A percentile compares a stretch with the other conserved stretches of the same genome.
These are phyloP conservation scores for Athrips mouffetella DNA, from an alignment of 2,888 invertebrate species.

Conservation along the genomic window DNA sequence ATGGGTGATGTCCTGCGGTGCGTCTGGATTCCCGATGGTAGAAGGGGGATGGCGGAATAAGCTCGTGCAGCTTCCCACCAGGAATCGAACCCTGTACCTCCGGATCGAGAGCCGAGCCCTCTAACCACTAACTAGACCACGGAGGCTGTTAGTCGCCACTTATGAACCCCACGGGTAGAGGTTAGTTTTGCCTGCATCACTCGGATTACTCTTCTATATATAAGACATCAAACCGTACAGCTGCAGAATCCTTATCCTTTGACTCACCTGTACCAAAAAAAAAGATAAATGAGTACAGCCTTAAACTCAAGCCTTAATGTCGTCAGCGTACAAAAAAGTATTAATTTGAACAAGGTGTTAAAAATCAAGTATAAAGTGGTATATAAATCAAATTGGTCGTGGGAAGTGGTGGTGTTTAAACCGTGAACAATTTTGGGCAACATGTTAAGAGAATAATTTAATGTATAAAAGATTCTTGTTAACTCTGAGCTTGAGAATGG, in stretches of 20 bases:
- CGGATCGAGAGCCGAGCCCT: too few species aligned
- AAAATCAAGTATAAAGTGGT: constrained; percentile 19
- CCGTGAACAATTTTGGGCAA: constrained; percentile 7
- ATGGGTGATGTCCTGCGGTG: too few species aligned
- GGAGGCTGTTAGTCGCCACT: too few species aligned
- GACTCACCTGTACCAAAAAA: constrained; percentile 46
- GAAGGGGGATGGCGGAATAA: too few species aligned
- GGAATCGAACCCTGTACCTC: too few species aligned
- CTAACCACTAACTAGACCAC: too few species aligned
- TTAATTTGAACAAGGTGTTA: constrained; percentile 31
- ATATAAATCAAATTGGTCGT: constrained; percentile 30
- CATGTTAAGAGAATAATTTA: background rate
- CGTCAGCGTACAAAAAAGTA: constrained; percentile 17
- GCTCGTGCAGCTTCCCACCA: too few species aligned
- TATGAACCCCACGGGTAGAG: too few species aligned
- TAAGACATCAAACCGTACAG: background rate
- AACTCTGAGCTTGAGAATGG: too few species aligned
- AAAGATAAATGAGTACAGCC: constrained; percentile 26
- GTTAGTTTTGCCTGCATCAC: too few species aligned
- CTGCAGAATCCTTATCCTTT: background rate
- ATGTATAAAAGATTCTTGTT: background rate
- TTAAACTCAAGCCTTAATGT: background rate
- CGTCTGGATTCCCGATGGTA: too few species aligned
- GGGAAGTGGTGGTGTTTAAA: constrained; percentile 20
- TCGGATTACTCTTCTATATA: too few species aligned